Percentiles rank a stretch among this genome's conserved stretches.
These are phyloP conservation scores for Ibycter americanus DNA, from an alignment of 2,797 vertebrate genomes.

Conservation along the genomic window DNA sequence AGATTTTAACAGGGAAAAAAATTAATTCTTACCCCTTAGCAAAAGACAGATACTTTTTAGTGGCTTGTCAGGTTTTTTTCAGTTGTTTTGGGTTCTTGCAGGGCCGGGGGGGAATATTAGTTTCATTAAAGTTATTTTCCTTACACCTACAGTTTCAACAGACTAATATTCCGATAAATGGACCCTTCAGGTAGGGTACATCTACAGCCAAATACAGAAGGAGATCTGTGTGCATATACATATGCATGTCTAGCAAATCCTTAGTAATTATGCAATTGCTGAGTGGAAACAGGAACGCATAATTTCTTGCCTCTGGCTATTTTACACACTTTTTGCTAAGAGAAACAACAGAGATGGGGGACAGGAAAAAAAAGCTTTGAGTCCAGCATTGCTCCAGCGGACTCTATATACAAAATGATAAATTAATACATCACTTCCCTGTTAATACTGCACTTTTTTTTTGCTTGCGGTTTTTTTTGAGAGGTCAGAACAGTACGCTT, in stretches of 20 bases:
- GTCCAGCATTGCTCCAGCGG: neutral
- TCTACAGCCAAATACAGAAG: neutral
- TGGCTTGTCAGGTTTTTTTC: accelerated
- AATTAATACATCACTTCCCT: neutral
- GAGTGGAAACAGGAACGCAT: neutral
- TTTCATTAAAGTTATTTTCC: neutral
- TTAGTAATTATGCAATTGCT: neutral
- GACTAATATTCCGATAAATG: neutral
- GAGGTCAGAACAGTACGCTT: neutral
- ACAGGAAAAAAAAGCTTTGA: neutral
- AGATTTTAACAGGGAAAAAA: neutral
- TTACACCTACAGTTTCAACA: neutral
- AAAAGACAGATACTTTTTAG: neutral
- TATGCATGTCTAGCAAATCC: neutral
- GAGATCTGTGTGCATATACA: accelerated
- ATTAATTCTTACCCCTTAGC: neutral
- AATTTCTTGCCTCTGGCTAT: neutral
- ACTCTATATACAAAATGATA: neutral
- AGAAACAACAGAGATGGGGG: neutral
- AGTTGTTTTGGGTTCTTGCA: neutral
- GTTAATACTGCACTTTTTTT: neutral
- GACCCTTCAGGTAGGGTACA: neutral
- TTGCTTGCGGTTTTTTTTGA: neutral
- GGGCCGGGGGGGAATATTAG: accelerated
- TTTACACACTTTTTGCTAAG: neutral